phyloP scores from a whole-genome alignment of 2,113 vertebrate species.

The Cynoglossus semilaevis region DNA sequence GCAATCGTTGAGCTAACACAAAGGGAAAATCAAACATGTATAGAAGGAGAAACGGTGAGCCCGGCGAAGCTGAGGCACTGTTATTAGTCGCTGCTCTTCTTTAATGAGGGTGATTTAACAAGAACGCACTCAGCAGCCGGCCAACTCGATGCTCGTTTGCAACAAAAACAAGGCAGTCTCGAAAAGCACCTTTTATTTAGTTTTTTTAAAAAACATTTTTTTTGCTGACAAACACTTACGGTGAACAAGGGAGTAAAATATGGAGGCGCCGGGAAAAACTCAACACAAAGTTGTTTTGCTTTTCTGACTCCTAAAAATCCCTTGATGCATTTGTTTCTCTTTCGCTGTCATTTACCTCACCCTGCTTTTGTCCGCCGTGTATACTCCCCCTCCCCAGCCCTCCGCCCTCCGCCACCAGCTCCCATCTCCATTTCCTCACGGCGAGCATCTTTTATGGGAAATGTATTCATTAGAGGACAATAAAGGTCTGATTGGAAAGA shows the following conservation, averaged over 20 bases:
- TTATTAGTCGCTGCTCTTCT: conserved; percentile 66
- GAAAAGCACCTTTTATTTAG: conserved; percentile 35
- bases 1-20: conserved; percentile 66
- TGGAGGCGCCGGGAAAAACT: conserved; percentile 22
- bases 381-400: conserved; percentile 9
- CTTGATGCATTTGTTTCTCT: conserved; percentile 11
- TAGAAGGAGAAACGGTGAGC: conserved; percentile 18
- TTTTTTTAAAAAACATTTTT: no score
- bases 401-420: background rate
- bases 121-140: conserved; percentile 32
- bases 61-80: conserved; percentile 47
- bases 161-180: conserved; percentile 30
- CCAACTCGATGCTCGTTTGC: conserved; percentile 45
- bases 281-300: background rate
- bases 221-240: background rate
- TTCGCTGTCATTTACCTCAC: conserved; percentile 38
- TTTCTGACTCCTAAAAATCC: conserved; percentile 15
- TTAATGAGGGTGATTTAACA: conserved; percentile 72
- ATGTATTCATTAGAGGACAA: conserved; percentile 60
- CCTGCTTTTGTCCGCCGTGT: conserved; percentile 12
- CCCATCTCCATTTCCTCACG: conserved; percentile 12
- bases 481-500: conserved; percentile 54
- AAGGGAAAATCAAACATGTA: conserved; percentile 42
- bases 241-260: conserved; percentile 35
- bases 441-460: conserved; percentile 43